phyloP scores from a whole-genome alignment of 2,113 vertebrate genomes.

The Nothocercus nigrocapillus region DNA sequence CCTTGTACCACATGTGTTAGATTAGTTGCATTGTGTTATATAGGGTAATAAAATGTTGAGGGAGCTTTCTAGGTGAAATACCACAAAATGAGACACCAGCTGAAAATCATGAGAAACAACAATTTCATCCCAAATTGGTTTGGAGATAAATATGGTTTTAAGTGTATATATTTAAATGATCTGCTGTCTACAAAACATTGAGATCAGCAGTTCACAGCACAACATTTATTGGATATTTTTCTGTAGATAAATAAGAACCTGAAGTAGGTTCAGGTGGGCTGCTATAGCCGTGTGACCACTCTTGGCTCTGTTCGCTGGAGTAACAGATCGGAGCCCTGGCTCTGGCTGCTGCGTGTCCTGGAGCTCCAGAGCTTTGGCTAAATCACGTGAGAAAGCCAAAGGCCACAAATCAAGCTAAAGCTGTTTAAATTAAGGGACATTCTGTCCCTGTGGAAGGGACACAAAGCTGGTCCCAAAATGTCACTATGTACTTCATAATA shows the following conservation, averaged over 20 bases:
- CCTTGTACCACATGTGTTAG: not conserved
- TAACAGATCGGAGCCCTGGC: not conserved
- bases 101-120: not conserved
- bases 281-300: not conserved
- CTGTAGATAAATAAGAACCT: not conserved
- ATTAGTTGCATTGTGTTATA: not conserved
- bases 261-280: not conserved
- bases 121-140: not conserved
- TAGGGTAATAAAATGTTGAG: not conserved
- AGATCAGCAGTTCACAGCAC: not conserved
- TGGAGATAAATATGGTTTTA: not conserved
- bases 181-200: not conserved
- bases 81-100: not conserved
- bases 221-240: not conserved
- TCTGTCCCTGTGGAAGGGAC: not conserved
- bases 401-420: not conserved
- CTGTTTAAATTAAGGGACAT: not conserved
- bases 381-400: not conserved
- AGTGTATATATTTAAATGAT: not conserved
- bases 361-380: not conserved
- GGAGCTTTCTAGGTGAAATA: not conserved
- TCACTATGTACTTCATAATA: not conserved
- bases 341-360: not conserved
- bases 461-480: not conserved
- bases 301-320: not conserved